Conservation (phyloP, 2,888 invertebrate genomes). For the Pachydiplax longipennis region DNA sequence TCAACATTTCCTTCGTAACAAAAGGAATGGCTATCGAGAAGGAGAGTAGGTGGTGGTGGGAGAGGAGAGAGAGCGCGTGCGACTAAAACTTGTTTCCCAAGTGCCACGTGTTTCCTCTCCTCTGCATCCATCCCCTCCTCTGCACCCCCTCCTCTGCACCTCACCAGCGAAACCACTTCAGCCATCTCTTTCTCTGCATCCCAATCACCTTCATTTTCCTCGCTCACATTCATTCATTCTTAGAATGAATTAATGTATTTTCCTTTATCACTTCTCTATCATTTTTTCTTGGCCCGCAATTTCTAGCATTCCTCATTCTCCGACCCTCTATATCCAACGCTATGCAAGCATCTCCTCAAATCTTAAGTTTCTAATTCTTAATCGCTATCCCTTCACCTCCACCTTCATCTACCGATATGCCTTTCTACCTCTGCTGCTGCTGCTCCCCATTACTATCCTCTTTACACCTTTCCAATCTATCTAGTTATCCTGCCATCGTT, state of each 20-base stretch:
- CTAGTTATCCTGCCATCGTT: neutral
- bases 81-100: conserved; percentile 31
- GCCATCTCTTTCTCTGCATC: neutral
- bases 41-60: neutral
- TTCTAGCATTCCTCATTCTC: neutral
- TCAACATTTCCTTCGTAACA: neutral
- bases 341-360: no score
- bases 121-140: neutral
- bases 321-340: neutral
- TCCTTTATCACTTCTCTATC: neutral
- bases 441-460: neutral
- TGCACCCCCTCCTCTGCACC: neutral
- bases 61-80: neutral
- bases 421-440: no score
- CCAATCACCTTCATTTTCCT: neutral
- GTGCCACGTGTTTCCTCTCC: conserved; percentile 11
- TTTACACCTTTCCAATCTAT: neutral
- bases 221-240: neutral
- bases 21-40: neutral
- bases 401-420: neutral
- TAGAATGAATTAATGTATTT: neutral
- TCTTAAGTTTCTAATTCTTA: neutral
- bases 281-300: neutral
- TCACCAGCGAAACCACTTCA: neutral
- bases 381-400: neutral